These are phyloP conservation scores for Cremastinae sp. DNA, from an alignment of 2,888 invertebrate species.

Conservation along the genomic window DNA sequence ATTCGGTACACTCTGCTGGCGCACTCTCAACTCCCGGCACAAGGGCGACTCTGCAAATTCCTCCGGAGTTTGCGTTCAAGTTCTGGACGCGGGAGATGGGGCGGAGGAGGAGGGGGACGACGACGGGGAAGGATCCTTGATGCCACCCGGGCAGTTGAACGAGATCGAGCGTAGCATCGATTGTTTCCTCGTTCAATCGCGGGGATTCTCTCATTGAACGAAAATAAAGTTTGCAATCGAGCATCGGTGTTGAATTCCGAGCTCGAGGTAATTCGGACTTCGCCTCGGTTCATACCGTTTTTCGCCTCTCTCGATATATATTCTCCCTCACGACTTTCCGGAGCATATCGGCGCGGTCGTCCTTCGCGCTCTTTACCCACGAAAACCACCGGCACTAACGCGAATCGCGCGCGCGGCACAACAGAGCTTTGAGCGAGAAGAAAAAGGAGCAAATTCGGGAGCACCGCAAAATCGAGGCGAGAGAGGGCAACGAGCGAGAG, in stretches of 20 bases:
- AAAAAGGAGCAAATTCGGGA: constrained; percentile 14
- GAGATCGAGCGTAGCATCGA: constrained; percentile 30
- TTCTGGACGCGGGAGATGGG: too few relatives aligned
- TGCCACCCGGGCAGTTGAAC: constrained; percentile 22
- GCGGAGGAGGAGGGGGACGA: neutral
- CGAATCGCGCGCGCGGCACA: constrained; percentile 7
- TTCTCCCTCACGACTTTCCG: neutral
- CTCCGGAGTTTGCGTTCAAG: constrained; percentile 36
- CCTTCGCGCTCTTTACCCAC: constrained; percentile 18
- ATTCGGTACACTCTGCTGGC: constrained; percentile 21
- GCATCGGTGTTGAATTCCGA: too few relatives aligned
- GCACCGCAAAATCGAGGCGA: constrained; percentile 29
- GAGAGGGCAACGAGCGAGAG: constrained; percentile 15
- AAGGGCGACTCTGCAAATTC: constrained; percentile 54
- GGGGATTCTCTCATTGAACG: constrained; percentile 4
- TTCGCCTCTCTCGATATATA: constrained; percentile 22
- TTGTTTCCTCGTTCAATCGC: constrained; percentile 33
- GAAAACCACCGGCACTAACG: constrained; percentile 8
- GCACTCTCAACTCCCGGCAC: constrained; percentile 42
- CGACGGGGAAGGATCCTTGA: constrained; percentile 31
- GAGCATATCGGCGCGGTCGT: constrained; percentile 15
- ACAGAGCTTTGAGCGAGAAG: constrained; percentile 16
- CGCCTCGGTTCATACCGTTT: neutral
- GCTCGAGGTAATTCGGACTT: neutral
- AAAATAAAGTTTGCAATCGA: neutral